Evolutionary conservation across 2,888 invertebrate genomes (phyloP).

Genomic region (Amblyjoppa proteus): DNA sequence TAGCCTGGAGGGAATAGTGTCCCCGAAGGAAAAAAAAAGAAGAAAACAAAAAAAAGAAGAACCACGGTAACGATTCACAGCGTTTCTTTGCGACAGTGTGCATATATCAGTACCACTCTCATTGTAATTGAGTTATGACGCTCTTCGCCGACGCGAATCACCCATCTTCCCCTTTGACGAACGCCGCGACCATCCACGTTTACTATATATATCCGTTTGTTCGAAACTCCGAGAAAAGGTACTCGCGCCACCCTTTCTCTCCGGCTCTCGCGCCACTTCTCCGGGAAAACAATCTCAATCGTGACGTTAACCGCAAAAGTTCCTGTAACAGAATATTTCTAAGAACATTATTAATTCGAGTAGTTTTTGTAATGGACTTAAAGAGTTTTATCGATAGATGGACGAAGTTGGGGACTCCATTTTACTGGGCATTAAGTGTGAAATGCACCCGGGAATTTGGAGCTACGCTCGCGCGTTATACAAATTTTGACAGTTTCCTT

Average conservation of each 20-base stretch:
- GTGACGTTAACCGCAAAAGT: constrained; percentile 59
- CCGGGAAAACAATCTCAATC: constrained; percentile 34
- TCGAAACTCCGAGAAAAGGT: constrained; percentile 52
- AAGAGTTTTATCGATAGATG: constrained; percentile 1
- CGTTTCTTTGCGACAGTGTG: constrained; percentile 24
- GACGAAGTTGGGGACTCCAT: not conserved
- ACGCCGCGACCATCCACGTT: constrained; percentile 9
- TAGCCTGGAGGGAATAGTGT: constrained; percentile 38
- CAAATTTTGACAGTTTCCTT: not conserved
- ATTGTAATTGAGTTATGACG: constrained; percentile 56
- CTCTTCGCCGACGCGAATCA: constrained; percentile 17
- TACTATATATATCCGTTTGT: constrained; percentile 25
- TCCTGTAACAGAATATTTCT: constrained; percentile 47
- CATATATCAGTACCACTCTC: constrained; percentile 47
- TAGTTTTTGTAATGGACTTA: constrained; percentile 7
- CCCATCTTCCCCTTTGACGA: constrained; percentile 40
- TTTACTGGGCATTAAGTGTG: not conserved
- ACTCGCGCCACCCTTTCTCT: constrained; percentile 13
- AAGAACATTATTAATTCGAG: constrained; percentile 33
- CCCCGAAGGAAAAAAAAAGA: constrained; percentile 1
- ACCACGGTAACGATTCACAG: constrained; percentile 33
- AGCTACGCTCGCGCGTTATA: not conserved
- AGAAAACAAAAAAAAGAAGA: not conserved
- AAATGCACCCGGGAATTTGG: not conserved
- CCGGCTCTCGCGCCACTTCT: not conserved